Evolutionary conservation across 2,888 invertebrate species (phyloP).

Genomic region (Drosophila phalerata): DNA sequence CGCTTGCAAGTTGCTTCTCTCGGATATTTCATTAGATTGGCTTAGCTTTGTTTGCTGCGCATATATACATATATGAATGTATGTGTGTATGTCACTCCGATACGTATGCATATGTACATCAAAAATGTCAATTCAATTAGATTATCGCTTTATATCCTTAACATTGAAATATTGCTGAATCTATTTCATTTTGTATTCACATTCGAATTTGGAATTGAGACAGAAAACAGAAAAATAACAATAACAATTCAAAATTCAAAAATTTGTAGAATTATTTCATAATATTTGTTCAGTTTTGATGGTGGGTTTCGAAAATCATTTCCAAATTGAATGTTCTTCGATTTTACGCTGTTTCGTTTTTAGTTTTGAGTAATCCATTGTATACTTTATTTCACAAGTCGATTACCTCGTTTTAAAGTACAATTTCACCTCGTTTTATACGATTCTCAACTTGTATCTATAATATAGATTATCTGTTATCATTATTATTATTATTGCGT

Average conservation of each 20-base stretch:
- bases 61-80: conserved; percentile 38
- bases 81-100: conserved; percentile 36
- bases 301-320: conserved; percentile 73
- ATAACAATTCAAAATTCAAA: conserved; percentile 18
- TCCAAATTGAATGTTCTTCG: conserved; percentile 56
- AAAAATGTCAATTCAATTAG: conserved; percentile 27
- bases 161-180: conserved; percentile 52
- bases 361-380: conserved; percentile 22
- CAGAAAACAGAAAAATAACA: conserved; percentile 16
- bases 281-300: conserved; percentile 37
- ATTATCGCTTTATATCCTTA: conserved; percentile 17
- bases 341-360: conserved; percentile 17
- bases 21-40: conserved; percentile 30
- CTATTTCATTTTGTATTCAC: conserved; percentile 18
- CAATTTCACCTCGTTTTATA: conserved; percentile 28
- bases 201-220: conserved; percentile 40
- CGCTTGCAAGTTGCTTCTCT: conserved; percentile 11
- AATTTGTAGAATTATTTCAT: conserved; percentile 18
- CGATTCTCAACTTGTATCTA: conserved; percentile 42
- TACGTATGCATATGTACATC: conserved; percentile 59
- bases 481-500: conserved; percentile 60
- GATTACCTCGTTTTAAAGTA: conserved; percentile 47
- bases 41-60: conserved; percentile 44
- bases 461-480: conserved; percentile 50
- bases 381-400: conserved; percentile 34